phyloP scores from a whole-genome alignment of 2,113 vertebrate species.

The Tympanuchus pallidicinctus region DNA sequence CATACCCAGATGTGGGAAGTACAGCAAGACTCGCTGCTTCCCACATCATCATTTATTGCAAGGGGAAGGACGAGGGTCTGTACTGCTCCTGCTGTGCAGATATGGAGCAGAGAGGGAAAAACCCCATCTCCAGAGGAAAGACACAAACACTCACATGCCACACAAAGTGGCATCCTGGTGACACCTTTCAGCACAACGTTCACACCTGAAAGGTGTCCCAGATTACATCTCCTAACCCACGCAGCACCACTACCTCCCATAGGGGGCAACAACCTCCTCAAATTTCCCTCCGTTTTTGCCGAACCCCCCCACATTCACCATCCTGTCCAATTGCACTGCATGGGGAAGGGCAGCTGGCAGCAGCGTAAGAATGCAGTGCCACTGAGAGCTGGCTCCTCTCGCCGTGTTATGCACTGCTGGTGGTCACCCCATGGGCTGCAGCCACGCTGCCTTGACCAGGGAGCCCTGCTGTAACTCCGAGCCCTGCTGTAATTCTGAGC shows the following conservation, averaged over 20 bases:
- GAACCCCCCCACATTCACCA: rapidly evolving
- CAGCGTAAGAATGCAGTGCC: neutral
- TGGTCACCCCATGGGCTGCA: neutral
- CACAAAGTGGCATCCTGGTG: neutral
- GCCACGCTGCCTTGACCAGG: neutral
- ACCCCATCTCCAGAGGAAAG: rapidly evolving
- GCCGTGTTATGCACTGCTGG: rapidly evolving
- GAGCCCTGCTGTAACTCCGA: neutral
- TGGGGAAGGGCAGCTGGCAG: neutral
- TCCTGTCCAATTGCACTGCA: neutral
- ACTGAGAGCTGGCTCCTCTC: neutral
- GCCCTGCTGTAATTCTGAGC: neutral
- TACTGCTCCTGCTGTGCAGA: neutral
- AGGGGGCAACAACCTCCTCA: neutral
- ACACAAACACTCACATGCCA: neutral
- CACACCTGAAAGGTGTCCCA: neutral
- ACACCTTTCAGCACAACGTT: neutral
- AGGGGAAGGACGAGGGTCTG: neutral
- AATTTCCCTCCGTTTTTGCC: neutral
- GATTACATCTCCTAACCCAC: neutral
- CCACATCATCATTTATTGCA: neutral
- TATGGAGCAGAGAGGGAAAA: neutral
- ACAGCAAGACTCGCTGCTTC: constrained; percentile 14
- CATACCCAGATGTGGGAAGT: constrained; percentile 9
- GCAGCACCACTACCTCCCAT: neutral